Evolutionary conservation across 2,113 vertebrate species (phyloP), one percentile per base, ranked within the genome.

Genomic region (Neodon shergylaensis): DNA sequence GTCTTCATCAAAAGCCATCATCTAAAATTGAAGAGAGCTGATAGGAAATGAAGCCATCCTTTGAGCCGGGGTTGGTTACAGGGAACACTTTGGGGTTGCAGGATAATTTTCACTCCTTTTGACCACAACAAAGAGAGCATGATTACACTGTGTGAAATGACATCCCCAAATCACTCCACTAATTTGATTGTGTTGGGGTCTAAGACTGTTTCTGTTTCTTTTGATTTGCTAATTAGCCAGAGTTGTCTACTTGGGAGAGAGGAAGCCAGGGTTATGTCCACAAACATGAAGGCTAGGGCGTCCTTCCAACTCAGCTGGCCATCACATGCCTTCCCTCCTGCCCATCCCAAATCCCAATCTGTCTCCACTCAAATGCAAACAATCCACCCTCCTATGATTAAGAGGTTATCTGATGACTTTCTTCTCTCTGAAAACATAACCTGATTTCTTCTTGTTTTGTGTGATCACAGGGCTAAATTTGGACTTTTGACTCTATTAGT

Each of bases 101-200:
- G 88, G 85, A 95, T 84, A 72, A 94, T 96, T 97, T 97, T 94
- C 68, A 31, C 70, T 96, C 85, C 9, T 96, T 94, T 95, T 86
- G 92, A 87, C 77, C 90, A 95, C 95, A 95, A 97, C 95, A 96
- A 97, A 97, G 93, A 78, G 28, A 89, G 58, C 42, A 8, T 96
- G 88, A 97, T 96, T 96, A 26, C 78, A 85, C 85, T 89, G 52
- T 68, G 17, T 94, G 85, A 91, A 86, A 87, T 26, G n/a, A 49
- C 92, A 65, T 91, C 93, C 92, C 94, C 96, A 96, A 77, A 97
- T 95, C 94, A 89, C 94, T 95, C 68, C 58, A 22, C 96, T 97
- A 96, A 97, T 97, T 95, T 94, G 95, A 97, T 97, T 88, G 92
- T 76, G n/a, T 86, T 94, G 68, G 96, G 96, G 96, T 97, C 95